Conservation (phyloP, 2,113 vertebrate genomes). For the Rhabdornis inornatus region DNA sequence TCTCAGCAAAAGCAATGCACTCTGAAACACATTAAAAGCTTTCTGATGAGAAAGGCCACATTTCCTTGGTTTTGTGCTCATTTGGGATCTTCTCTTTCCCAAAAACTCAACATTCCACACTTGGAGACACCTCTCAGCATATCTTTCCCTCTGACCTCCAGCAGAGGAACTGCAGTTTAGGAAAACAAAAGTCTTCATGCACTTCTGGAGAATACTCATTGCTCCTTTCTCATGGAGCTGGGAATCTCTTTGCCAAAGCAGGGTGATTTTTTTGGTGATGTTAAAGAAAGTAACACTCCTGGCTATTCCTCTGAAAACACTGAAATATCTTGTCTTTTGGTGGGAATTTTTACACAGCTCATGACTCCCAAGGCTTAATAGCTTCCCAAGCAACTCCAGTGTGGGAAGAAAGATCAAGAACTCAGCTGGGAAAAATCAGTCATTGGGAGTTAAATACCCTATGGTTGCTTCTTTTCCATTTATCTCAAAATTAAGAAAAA, state of each 20-base stretch:
- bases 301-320: background rate
- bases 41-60: background rate
- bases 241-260: background rate
- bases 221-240: background rate
- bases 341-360: background rate
- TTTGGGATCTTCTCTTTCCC: background rate
- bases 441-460: background rate
- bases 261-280: background rate
- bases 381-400: background rate
- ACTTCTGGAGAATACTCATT: background rate
- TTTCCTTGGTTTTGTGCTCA: background rate
- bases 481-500: background rate
- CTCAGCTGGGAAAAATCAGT: background rate
- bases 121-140: background rate
- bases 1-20: background rate
- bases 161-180: background rate
- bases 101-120: background rate
- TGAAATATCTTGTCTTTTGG: background rate
- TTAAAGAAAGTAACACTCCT: background rate
- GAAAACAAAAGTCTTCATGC: background rate
- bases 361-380: background rate
- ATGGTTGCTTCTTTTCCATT: background rate
- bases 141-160: background rate
- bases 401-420: background rate
- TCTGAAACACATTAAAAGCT: background rate